Percentiles rank a stretch among this genome's conserved stretches.
These are phyloP conservation scores for Chouioia cunea DNA, from an alignment of 2,888 invertebrate species.

Conservation along the genomic window DNA sequence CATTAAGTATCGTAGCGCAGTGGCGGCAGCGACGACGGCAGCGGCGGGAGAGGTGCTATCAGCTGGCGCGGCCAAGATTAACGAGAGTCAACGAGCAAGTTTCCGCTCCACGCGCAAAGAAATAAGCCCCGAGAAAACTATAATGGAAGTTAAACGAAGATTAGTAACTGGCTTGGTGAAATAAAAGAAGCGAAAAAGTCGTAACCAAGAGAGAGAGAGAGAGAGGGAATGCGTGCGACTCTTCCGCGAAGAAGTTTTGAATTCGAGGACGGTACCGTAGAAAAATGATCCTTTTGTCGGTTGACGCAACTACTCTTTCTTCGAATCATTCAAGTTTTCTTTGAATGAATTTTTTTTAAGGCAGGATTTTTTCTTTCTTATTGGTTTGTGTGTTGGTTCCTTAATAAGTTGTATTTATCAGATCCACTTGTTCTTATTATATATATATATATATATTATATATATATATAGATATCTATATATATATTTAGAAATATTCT, in stretches of 20 bases:
- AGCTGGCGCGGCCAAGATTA: constrained; percentile 37
- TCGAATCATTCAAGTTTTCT: constrained; percentile 29
- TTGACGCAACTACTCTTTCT: neutral
- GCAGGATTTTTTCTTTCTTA: too few species aligned
- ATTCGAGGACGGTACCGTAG: constrained; percentile 10
- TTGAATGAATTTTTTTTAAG: constrained; percentile 19
- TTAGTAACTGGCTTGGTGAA: constrained; percentile 32
- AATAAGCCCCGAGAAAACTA: constrained; percentile 45
- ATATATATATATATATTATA: too few species aligned
- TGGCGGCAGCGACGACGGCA: too few species aligned
- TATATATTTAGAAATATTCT: too few species aligned
- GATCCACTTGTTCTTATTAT: too few species aligned
- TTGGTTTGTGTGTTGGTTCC: too few species aligned
- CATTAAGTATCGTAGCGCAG: too few species aligned
- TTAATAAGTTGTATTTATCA: too few species aligned
- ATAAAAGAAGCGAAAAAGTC: neutral
- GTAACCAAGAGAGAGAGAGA: neutral
- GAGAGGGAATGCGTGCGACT: neutral
- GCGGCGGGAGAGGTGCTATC: constrained; percentile 41
- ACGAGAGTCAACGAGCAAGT: constrained; percentile 34
- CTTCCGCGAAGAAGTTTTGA: constrained; percentile 29
- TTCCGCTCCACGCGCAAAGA: constrained; percentile 22
- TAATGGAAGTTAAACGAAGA: constrained; percentile 49
- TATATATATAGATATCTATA: too few species aligned
- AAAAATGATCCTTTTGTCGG: constrained; percentile 11